Evolutionary conservation across 2,888 invertebrate species (phyloP).

Genomic region (Perithous albicinctus): DNA sequence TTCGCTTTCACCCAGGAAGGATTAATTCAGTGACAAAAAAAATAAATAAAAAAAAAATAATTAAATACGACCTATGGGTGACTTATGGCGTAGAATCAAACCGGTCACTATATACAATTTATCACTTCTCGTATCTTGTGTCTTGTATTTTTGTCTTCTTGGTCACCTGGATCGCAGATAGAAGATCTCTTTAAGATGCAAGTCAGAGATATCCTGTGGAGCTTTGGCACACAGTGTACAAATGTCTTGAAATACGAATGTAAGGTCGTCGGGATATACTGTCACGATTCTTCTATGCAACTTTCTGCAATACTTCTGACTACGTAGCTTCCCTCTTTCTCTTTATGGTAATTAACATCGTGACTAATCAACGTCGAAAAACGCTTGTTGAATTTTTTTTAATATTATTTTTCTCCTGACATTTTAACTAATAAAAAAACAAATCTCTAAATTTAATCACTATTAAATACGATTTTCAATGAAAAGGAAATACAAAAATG

Average conservation of each 20-base stretch:
- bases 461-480: too few relatives aligned
- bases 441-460: neutral
- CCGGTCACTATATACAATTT: constrained; percentile 18
- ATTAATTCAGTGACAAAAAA: constrained; percentile 30
- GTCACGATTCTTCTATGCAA: constrained; percentile 15
- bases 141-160: constrained; percentile 4
- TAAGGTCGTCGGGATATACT: neutral
- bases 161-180: constrained; percentile 10
- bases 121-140: constrained; percentile 11
- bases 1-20: constrained; percentile 50
- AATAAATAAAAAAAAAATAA: constrained; percentile 4
- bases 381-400: neutral
- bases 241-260: constrained; percentile 16
- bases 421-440: neutral
- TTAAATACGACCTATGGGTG: constrained; percentile 11
- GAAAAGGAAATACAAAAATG: too few relatives aligned
- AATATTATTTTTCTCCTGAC: too few relatives aligned
- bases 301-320: constrained; percentile 3
- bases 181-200: constrained; percentile 18
- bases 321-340: constrained; percentile 25
- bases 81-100: constrained; percentile 28
- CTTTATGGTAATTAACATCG: constrained; percentile 18
- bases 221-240: constrained; percentile 8
- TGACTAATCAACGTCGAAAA: constrained; percentile 21
- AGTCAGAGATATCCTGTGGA: constrained; percentile 17